phyloP scores from a whole-genome alignment of 2,113 vertebrate species.

The Crocuta crocuta region DNA sequence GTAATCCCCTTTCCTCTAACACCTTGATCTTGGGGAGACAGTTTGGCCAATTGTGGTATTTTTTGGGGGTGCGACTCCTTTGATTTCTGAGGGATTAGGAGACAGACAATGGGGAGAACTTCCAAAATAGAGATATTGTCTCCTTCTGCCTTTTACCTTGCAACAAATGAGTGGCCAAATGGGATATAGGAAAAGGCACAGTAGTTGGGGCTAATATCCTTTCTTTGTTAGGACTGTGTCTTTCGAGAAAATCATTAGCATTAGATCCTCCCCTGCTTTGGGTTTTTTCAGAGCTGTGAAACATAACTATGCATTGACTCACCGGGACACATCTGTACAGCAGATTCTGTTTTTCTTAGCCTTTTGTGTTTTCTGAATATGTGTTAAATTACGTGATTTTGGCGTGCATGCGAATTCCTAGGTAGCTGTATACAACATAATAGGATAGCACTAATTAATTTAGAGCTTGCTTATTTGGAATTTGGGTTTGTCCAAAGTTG shows the following conservation, averaged over 20 bases:
- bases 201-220: neutral
- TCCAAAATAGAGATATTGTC: neutral
- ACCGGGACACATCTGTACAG: neutral
- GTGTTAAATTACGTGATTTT: neutral
- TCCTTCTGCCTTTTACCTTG: constrained; percentile 10
- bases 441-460: neutral
- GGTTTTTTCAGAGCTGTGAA: neutral
- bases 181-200: neutral
- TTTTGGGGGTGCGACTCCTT: neutral
- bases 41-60: neutral
- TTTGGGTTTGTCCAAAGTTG: neutral
- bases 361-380: neutral
- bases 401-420: neutral
- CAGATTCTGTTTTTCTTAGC: neutral
- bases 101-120: neutral
- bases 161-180: neutral
- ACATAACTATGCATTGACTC: neutral
- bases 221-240: constrained; percentile 14
- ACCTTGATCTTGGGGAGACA: neutral
- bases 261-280: neutral
- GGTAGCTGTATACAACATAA: neutral
- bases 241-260: constrained; percentile 6
- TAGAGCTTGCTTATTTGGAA: neutral
- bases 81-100: neutral
- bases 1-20: neutral